These are phyloP conservation scores for Euura saliciscinereae DNA, from an alignment of 1,140 invertebrate genomes.

Conservation along the genomic window DNA sequence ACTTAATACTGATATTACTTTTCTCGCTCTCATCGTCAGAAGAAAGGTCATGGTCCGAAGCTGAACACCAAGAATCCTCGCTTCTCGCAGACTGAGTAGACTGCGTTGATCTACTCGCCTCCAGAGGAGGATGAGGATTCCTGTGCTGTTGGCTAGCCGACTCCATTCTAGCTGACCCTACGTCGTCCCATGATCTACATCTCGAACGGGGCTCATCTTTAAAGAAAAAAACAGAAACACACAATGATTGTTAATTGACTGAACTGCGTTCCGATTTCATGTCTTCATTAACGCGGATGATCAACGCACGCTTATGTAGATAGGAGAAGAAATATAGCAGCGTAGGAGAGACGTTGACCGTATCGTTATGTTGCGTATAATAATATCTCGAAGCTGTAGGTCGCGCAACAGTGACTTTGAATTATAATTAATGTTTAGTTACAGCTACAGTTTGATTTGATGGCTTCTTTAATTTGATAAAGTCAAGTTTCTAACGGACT, in stretches of 20 bases:
- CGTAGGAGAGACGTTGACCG: not conserved
- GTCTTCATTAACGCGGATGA: not conserved
- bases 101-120: constrained; percentile 50
- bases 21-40: constrained; percentile 69
- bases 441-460: too few relatives aligned
- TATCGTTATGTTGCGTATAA: not conserved
- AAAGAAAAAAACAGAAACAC: constrained; percentile 23
- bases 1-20: constrained; percentile 65
- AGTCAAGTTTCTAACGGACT: too few relatives aligned
- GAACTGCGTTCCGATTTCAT: too few relatives aligned
- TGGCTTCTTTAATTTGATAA: too few relatives aligned
- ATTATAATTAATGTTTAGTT: not conserved
- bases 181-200: constrained; percentile 66
- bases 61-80: constrained; percentile 66
- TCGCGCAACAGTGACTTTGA: not conserved
- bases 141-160: constrained; percentile 47
- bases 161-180: constrained; percentile 56
- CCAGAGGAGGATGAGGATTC: constrained; percentile 46
- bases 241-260: not conserved
- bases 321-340: not conserved
- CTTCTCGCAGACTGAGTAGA: constrained; percentile 59
- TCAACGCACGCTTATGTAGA: too few relatives aligned
- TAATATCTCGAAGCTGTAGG: not conserved
- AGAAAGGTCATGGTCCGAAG: constrained; percentile 67
- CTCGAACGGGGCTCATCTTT: constrained; percentile 65